Conservation (phyloP, 2,113 vertebrate genomes). For the Scomber scombrus region DNA sequence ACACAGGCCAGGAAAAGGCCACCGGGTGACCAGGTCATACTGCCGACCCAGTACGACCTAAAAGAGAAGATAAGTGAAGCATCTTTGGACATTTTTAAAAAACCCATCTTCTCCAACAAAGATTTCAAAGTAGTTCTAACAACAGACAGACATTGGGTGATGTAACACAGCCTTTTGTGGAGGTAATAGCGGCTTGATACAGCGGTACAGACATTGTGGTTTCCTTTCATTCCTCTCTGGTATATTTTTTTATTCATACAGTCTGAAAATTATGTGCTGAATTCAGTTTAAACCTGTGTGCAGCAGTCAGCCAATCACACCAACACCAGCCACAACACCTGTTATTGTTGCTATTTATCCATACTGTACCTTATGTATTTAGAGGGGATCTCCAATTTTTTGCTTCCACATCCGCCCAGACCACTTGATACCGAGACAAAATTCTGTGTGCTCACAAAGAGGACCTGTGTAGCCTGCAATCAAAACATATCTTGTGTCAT, state of each 20-base stretch:
- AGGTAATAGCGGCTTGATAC: neutral
- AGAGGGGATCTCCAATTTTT: conserved; percentile 82
- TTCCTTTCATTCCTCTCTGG: neutral
- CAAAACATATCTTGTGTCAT: conserved; percentile 15
- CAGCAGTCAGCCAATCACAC: neutral
- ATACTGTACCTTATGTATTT: conserved; percentile 89
- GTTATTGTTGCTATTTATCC: neutral
- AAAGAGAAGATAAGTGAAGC: conserved; percentile 10
- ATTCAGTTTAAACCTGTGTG: neutral
- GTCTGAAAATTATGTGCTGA: neutral
- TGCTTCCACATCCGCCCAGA: conserved; percentile 93
- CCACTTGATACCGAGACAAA: conserved; percentile 87
- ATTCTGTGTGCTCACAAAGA: conserved; percentile 92
- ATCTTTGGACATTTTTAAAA: neutral
- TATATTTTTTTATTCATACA: neutral
- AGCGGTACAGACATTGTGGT: neutral
- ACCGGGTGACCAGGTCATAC: conserved; percentile 91
- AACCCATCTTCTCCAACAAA: neutral
- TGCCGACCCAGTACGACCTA: conserved; percentile 96
- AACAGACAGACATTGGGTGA: neutral
- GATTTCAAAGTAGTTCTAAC: neutral
- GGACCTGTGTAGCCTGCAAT: conserved; percentile 90
- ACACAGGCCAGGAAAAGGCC: conserved; percentile 94
- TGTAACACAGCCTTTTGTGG: neutral
- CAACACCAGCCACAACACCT: neutral